Percentiles rank a stretch among this genome's conserved stretches.
Conservation (phyloP, 2,888 invertebrate species). For the Drosophila neotestacea region DNA sequence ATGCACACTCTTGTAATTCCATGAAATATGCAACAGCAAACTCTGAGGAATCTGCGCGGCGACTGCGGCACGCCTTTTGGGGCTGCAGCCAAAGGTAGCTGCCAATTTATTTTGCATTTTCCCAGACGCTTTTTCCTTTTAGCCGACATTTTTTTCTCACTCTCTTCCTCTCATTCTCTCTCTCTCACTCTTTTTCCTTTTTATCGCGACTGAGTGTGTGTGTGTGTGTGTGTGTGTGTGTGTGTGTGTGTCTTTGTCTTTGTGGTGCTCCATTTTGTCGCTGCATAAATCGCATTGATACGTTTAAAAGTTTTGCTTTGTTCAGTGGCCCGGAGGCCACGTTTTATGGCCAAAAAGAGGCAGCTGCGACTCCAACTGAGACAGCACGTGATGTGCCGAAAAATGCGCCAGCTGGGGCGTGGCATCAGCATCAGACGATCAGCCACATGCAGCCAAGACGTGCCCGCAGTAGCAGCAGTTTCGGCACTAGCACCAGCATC, state of each 20-base stretch:
- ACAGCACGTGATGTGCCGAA: slow-evolving; percentile 58
- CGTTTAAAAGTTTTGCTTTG: slow-evolving; percentile 64
- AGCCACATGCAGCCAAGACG: slow-evolving; percentile 64
- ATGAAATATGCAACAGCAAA: slow-evolving; percentile 64
- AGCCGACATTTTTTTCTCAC: slow-evolving; percentile 2
- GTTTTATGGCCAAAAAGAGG: slow-evolving; percentile 58
- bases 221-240: slow-evolving; percentile 4
- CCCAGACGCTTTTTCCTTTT: slow-evolving; percentile 36
- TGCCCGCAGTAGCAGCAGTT: slow-evolving; percentile 36
- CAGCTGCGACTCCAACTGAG: slow-evolving; percentile 47
- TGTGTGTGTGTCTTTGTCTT: slow-evolving; percentile 17
- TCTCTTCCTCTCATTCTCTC: not conserved
- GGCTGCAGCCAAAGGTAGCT: slow-evolving; percentile 68
- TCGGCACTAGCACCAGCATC: slow-evolving; percentile 16
- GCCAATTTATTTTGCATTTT: slow-evolving; percentile 78
- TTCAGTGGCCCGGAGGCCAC: slow-evolving; percentile 29
- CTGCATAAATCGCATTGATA: slow-evolving; percentile 79
- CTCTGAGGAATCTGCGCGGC: slow-evolving; percentile 32
- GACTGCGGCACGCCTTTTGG: slow-evolving; percentile 24
- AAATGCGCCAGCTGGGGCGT: slow-evolving; percentile 60
- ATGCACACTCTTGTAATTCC: not conserved
- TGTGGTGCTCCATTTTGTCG: slow-evolving; percentile 59
- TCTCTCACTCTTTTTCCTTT: slow-evolving; percentile 10
- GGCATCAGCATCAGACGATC: slow-evolving; percentile 42
- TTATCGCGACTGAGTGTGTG: slow-evolving; percentile 18